phyloP scores from a whole-genome alignment of 2,797 vertebrate species.

The Malurus splendens region DNA sequence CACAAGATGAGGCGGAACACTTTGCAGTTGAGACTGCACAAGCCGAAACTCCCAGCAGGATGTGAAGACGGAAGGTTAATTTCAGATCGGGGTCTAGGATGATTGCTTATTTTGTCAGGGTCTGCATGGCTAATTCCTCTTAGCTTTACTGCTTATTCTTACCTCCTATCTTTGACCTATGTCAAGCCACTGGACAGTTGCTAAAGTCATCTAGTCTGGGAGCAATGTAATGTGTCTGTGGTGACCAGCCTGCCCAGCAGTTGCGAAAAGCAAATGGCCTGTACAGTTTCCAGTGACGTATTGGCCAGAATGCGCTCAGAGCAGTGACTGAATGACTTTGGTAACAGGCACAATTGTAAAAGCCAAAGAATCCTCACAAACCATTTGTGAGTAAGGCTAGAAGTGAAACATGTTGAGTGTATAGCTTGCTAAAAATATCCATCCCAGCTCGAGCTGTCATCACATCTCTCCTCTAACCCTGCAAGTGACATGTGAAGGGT shows the following conservation, averaged over 20 bases:
- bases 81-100: neutral
- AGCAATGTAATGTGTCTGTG: neutral
- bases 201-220: neutral
- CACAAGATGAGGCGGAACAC: neutral
- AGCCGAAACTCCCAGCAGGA: neutral
- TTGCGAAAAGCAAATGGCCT: neutral
- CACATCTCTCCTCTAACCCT: slow-evolving; percentile 31
- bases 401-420: neutral
- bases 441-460: neutral
- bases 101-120: neutral
- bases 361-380: neutral
- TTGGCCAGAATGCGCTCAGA: neutral
- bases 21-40: neutral
- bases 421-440: slow-evolving; percentile 24
- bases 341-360: slow-evolving; percentile 6
- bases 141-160: neutral
- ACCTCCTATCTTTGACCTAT: neutral
- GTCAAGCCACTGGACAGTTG: neutral
- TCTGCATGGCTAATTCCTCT: neutral
- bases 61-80: neutral
- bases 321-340: neutral
- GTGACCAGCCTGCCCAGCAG: neutral
- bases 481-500: neutral
- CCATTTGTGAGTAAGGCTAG: neutral
- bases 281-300: slow-evolving; percentile 17